Evolutionary conservation across 1,140 invertebrate genomes (phyloP).

Genomic region (Planococcus citri): DNA sequence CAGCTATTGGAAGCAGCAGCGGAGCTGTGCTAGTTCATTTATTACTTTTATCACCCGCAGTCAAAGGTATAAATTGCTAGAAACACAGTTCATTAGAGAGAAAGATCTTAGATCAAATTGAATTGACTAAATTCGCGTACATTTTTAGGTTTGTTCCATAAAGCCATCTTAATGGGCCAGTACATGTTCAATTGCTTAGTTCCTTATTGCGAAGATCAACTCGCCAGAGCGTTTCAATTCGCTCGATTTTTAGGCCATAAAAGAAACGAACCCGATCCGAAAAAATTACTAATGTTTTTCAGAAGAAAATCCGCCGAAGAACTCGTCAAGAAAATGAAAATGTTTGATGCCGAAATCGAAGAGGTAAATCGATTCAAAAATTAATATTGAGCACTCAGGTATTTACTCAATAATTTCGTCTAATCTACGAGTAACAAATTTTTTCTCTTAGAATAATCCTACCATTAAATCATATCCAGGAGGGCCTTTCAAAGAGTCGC

Average conservation of each 20-base stretch:
- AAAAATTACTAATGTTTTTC: not conserved
- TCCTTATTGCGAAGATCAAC: not conserved
- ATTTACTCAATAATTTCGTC: not conserved
- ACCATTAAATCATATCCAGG: not conserved
- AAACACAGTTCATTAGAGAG: too few relatives aligned
- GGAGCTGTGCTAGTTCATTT: slow-evolving; percentile 50
- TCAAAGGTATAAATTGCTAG: slow-evolving; percentile 37
- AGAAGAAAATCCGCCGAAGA: too few relatives aligned
- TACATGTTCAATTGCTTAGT: not conserved
- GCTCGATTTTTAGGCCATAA: not conserved
- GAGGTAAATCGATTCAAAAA: too few relatives aligned
- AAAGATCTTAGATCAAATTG: too few relatives aligned
- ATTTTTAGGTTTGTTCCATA: not conserved
- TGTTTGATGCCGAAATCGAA: too few relatives aligned
- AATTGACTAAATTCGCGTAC: too few relatives aligned
- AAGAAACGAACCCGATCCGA: not conserved
- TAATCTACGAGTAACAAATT: too few relatives aligned
- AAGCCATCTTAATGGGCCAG: not conserved
- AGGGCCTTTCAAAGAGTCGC: not conserved
- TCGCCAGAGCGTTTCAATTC: not conserved
- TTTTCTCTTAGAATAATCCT: not conserved
- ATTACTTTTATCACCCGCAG: slow-evolving; percentile 45
- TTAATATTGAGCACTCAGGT: not conserved
- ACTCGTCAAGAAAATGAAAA: too few relatives aligned
- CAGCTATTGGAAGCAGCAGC: slow-evolving; percentile 53